These are phyloP conservation scores for Tetanocera ferruginea DNA, from an alignment of 2,888 invertebrate species.

Conservation along the genomic window DNA sequence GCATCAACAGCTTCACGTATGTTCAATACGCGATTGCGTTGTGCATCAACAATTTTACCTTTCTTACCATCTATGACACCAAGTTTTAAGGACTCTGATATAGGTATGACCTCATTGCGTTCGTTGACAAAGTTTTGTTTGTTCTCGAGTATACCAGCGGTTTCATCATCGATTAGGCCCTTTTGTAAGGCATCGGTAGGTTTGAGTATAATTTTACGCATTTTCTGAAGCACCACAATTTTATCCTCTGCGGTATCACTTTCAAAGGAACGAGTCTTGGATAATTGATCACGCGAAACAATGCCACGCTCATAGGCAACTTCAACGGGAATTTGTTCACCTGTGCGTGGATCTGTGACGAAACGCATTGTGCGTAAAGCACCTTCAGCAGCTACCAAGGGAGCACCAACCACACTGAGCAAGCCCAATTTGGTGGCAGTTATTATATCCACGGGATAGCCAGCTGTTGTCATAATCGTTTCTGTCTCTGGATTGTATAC, in stretches of 20 bases:
- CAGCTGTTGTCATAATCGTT: conserved; percentile 77
- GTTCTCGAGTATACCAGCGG: conserved; percentile 78
- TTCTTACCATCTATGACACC: conserved; percentile 80
- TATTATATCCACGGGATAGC: conserved; percentile 77
- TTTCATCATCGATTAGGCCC: conserved; percentile 83
- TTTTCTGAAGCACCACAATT: conserved; percentile 81
- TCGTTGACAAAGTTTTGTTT: conserved; percentile 73
- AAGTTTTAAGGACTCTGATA: conserved; percentile 81
- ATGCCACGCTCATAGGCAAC: conserved; percentile 86
- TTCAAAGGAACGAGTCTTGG: conserved; percentile 60
- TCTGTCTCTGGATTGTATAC: conserved; percentile 81
- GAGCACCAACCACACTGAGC: conserved; percentile 82
- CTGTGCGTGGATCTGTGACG: conserved; percentile 84
- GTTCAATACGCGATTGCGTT: conserved; percentile 82
- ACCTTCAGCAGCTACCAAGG: conserved; percentile 79
- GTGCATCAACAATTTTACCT: conserved; percentile 87
- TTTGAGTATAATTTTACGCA: conserved; percentile 81
- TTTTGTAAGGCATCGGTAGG: conserved; percentile 83
- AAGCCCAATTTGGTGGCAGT: conserved; percentile 85
- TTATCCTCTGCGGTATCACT: conserved; percentile 75
- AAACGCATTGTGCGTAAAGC: conserved; percentile 78
- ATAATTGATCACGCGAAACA: conserved; percentile 69
- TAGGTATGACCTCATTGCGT: conserved; percentile 75
- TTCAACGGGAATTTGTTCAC: conserved; percentile 83
- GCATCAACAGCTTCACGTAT: conserved; percentile 87